phyloP scores from a whole-genome alignment of 2,113 vertebrate species.

The Polyodon spathula region DNA sequence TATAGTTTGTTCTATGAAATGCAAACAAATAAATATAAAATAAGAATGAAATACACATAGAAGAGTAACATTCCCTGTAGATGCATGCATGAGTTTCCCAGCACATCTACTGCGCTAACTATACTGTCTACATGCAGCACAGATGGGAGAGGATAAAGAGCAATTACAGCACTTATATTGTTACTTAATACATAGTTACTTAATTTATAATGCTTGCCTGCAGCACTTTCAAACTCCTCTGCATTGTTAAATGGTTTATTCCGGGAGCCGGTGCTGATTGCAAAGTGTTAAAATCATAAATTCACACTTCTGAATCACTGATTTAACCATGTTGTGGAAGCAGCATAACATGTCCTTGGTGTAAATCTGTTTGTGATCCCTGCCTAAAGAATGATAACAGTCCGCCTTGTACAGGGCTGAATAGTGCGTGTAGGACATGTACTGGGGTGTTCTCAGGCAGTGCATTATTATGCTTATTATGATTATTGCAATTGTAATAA shows the following conservation, averaged over 20 bases:
- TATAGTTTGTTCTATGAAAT: no score
- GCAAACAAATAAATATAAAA: no score
- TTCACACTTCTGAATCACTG: slow-evolving; percentile 94
- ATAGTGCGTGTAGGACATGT: slow-evolving; percentile 35
- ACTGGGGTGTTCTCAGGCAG: slow-evolving; percentile 11
- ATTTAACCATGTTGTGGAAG: slow-evolving; percentile 81
- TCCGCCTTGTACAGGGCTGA: slow-evolving; percentile 67
- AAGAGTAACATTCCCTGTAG: no score
- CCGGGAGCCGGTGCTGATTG: slow-evolving; percentile 56
- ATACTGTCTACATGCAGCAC: no score
- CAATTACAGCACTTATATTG: no score
- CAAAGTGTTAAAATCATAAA: slow-evolving; percentile 93
- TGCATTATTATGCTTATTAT: slow-evolving; percentile 5
- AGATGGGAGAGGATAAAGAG: no score
- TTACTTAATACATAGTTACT: no score
- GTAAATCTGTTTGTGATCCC: slow-evolving; percentile 61
- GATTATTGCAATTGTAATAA: not conserved
- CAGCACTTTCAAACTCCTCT: slow-evolving; percentile 45
- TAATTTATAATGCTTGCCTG: no score
- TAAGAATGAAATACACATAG: no score
- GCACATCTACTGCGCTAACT: no score
- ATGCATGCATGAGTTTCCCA: no score
- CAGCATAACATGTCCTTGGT: slow-evolving; percentile 75
- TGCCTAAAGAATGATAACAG: slow-evolving; percentile 69
- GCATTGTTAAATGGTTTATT: slow-evolving; percentile 69